phyloP scores from a whole-genome alignment of 1,140 invertebrate species.

The Drosophila suzukii region DNA sequence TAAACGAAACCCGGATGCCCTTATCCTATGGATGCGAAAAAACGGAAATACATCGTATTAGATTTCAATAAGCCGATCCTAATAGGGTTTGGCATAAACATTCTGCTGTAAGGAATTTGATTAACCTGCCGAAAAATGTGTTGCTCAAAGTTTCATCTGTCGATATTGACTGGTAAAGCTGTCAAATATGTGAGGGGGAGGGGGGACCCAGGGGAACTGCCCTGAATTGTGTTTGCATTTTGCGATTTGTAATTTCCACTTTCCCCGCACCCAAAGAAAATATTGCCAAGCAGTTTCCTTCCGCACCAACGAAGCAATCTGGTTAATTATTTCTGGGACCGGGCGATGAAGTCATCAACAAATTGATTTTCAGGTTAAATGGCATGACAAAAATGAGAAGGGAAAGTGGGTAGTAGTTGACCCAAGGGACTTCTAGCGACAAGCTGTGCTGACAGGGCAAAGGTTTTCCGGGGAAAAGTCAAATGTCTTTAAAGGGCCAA shows the following conservation, averaged over 20 bases:
- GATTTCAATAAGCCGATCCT: conserved; percentile 56
- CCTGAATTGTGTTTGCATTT: conserved; percentile 21
- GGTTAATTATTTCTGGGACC: conserved; percentile 66
- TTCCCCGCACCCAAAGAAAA: conserved; percentile 7
- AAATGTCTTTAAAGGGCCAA: conserved; percentile 53
- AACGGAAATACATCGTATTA: conserved; percentile 30
- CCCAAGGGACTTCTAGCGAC: conserved; percentile 4
- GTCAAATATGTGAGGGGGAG: conserved; percentile 9
- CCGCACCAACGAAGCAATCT: conserved; percentile 43
- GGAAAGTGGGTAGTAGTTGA: background rate
- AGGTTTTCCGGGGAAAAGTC: conserved; percentile 31
- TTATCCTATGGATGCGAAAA: background rate
- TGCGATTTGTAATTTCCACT: conserved; percentile 56
- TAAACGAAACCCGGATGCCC: conserved; percentile 41
- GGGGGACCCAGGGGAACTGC: conserved; percentile 12
- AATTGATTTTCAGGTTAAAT: conserved; percentile 79
- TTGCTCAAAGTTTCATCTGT: conserved; percentile 12
- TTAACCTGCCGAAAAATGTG: conserved; percentile 56
- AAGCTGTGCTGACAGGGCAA: conserved; percentile 23
- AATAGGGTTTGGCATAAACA: conserved; percentile 57
- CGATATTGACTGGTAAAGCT: conserved; percentile 6
- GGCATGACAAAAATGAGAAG: conserved; percentile 58
- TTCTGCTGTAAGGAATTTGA: conserved; percentile 51
- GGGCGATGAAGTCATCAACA: conserved; percentile 69
- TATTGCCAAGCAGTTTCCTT: conserved; percentile 20